Conservation (phyloP, 2,888 invertebrate species). For the Halictus quadricinctus region DNA sequence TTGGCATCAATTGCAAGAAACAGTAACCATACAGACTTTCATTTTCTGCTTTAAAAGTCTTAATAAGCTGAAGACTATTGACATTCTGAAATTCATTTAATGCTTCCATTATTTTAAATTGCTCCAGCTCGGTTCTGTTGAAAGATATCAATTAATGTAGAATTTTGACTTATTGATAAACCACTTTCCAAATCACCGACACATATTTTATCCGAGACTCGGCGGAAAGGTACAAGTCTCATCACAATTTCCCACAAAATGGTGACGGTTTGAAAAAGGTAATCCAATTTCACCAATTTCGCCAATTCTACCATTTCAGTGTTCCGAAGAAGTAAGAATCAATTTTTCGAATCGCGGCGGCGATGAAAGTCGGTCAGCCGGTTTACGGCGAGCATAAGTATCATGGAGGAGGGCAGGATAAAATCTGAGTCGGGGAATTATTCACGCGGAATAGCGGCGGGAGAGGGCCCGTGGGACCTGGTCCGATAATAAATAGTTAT, state of each 20-base stretch:
- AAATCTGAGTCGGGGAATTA: background rate
- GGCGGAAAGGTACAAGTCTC: no score
- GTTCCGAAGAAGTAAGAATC: background rate
- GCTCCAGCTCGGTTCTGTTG: no score
- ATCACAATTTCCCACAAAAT: no score
- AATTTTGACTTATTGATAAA: no score
- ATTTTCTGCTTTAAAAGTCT: background rate
- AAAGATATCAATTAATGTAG: no score
- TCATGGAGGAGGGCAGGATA: background rate
- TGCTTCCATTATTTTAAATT: no score
- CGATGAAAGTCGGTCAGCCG: background rate
- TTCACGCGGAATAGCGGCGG: background rate
- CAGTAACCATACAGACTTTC: background rate
- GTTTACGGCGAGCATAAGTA: background rate
- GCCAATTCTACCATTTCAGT: background rate
- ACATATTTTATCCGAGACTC: no score
- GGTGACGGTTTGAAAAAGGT: background rate
- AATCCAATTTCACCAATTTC: background rate
- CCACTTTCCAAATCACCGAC: no score
- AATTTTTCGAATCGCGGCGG: background rate
- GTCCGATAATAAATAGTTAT: constrained; percentile 36
- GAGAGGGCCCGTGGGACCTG: background rate
- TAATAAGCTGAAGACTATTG: no score
- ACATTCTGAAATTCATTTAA: no score
- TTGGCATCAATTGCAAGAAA: background rate